Percentiles rank a stretch among this genome's conserved stretches.
Evolutionary conservation across 2,888 invertebrate genomes (phyloP).

Genomic region (Acholoe squamosa): DNA sequence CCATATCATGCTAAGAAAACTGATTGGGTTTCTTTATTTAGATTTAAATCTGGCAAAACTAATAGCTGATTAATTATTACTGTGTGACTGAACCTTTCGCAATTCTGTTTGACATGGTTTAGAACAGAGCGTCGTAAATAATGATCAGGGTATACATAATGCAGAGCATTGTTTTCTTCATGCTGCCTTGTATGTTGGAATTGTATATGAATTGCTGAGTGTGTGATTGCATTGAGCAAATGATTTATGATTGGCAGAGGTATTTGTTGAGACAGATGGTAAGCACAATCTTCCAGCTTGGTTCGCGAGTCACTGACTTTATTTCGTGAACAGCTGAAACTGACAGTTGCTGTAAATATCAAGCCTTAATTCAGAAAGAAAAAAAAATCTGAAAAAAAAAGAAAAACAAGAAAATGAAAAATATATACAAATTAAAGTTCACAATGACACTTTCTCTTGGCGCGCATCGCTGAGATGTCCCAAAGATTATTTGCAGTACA

Average conservation of each 20-base stretch:
- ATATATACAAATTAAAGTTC: slow-evolving; percentile 14
- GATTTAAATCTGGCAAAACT: no score
- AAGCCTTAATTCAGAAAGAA: slow-evolving; percentile 19
- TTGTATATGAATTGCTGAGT: background rate
- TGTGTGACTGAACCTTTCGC: no score
- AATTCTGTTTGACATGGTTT: background rate
- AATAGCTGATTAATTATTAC: no score
- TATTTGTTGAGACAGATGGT: background rate
- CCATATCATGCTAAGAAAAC: no score
- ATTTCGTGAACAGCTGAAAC: background rate
- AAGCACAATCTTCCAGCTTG: slow-evolving; percentile 12
- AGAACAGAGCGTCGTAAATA: background rate
- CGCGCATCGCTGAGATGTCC: background rate
- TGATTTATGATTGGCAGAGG: background rate
- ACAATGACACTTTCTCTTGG: slow-evolving; percentile 28
- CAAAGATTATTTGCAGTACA: slow-evolving; percentile 44
- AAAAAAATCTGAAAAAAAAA: background rate
- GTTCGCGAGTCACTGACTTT: background rate
- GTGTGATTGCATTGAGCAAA: background rate
- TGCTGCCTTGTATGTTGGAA: background rate
- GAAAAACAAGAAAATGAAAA: slow-evolving; percentile 18
- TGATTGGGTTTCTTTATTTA: no score
- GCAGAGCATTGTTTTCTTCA: background rate
- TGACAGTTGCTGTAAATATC: slow-evolving; percentile 30
- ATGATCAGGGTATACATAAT: slow-evolving; percentile 5